A percentile compares a stretch with the other conserved stretches of the same genome.
These are phyloP conservation scores for Oedothorax gibbosus DNA, from an alignment of 1,140 invertebrate species.

Conservation along the genomic window DNA sequence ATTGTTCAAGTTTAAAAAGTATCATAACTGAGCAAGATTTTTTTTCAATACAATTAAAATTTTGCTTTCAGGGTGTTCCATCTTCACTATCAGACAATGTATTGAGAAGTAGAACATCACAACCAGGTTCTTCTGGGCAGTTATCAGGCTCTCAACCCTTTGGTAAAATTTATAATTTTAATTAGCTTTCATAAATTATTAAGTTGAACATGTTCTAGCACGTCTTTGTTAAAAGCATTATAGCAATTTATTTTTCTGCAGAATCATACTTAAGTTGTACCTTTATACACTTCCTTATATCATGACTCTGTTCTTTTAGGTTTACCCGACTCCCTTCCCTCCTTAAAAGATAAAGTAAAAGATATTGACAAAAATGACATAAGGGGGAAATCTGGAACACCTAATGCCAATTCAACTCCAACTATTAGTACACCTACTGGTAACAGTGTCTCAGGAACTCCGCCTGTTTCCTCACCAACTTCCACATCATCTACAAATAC, in stretches of 20 bases:
- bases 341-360: slow-evolving; percentile 58
- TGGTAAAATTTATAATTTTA: slow-evolving; percentile 20
- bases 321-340: slow-evolving; percentile 42
- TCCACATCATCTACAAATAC: slow-evolving; percentile 69
- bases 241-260: neutral
- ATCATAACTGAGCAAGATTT: no score
- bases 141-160: slow-evolving; percentile 37
- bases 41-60: slow-evolving; percentile 2
- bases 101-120: slow-evolving; percentile 47
- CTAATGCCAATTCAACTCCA: slow-evolving; percentile 61
- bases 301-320: neutral
- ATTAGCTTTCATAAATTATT: neutral
- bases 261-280: neutral
- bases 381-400: slow-evolving; percentile 56
- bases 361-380: slow-evolving; percentile 52
- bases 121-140: slow-evolving; percentile 46
- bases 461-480: slow-evolving; percentile 71
- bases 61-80: slow-evolving; percentile 40
- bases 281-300: no score
- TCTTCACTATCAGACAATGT: slow-evolving; percentile 46
- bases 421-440: slow-evolving; percentile 66
- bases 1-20: no score
- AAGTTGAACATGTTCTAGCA: neutral
- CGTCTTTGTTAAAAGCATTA: neutral
- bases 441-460: slow-evolving; percentile 64